Evolutionary conservation across 2,113 vertebrate species (phyloP).

Genomic region (Oreochromis spilurus): DNA sequence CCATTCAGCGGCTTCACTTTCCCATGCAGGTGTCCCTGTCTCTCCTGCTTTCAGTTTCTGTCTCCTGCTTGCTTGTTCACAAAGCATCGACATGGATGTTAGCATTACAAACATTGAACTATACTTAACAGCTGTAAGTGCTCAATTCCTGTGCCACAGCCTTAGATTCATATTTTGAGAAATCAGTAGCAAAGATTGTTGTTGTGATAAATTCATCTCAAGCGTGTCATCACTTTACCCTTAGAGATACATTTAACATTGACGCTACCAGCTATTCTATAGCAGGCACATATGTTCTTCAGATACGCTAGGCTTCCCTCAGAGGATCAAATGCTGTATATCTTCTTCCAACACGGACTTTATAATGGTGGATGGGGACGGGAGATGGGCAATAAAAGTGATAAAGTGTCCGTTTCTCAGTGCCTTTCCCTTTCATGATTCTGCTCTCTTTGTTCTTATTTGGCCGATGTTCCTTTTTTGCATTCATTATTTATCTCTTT

Average conservation of each 20-base stretch:
- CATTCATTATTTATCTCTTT: not conserved
- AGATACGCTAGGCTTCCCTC: conserved; percentile 2
- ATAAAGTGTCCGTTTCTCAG: conserved; percentile 16
- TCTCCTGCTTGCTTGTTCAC: not conserved
- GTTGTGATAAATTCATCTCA: not conserved
- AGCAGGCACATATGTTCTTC: not conserved
- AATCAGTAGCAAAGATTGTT: not conserved
- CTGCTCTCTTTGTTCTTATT: not conserved
- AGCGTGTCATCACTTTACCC: not conserved
- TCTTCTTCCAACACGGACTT: conserved; percentile 39
- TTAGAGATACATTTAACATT: not conserved
- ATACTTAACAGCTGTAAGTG: not conserved
- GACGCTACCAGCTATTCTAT: not conserved
- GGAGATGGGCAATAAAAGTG: conserved; percentile 44
- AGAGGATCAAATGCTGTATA: conserved; percentile 27
- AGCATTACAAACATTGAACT: not conserved
- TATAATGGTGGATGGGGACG: not conserved
- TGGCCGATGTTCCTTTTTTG: not conserved
- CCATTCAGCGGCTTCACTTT: not conserved
- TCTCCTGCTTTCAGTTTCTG: not conserved
- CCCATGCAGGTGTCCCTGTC: not conserved
- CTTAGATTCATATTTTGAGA: not conserved
- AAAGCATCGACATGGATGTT: not conserved
- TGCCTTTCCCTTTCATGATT: not conserved
- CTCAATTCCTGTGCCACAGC: not conserved